phyloP scores from a whole-genome alignment of 2,888 invertebrate genomes.

The Vanessa cardui region DNA sequence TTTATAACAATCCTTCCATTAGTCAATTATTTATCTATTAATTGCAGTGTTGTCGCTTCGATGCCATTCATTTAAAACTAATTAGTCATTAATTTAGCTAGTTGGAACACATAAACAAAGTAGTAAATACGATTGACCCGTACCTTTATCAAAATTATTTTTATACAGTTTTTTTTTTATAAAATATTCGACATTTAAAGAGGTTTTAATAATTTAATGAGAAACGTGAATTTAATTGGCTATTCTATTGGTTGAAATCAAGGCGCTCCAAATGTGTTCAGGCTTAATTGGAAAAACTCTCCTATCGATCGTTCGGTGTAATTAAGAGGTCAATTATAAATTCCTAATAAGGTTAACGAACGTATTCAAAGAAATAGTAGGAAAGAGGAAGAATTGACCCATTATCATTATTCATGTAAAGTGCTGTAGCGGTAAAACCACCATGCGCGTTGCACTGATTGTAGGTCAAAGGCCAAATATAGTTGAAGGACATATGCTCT shows the following conservation, averaged over 20 bases:
- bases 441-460: constrained; percentile 13
- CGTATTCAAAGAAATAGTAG: not conserved
- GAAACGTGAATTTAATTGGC: too few relatives aligned
- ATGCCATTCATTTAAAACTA: not conserved
- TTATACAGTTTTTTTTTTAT: too few relatives aligned
- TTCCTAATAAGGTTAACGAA: constrained; percentile 14
- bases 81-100: not conserved
- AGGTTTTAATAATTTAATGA: too few relatives aligned
- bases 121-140: not conserved
- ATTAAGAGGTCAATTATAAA: constrained; percentile 24
- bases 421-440: constrained; percentile 21
- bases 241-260: constrained; percentile 3
- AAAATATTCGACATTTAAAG: too few relatives aligned
- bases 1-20: too few relatives aligned
- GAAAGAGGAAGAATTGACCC: constrained; percentile 1
- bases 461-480: constrained; percentile 23
- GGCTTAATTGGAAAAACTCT: constrained; percentile 6
- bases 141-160: not conserved
- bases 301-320: constrained; percentile 8
- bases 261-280: constrained; percentile 2
- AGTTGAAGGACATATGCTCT: constrained; percentile 19
- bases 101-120: not conserved
- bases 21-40: too few relatives aligned
- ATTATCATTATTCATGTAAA: constrained; percentile 6
- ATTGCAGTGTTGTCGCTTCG: not conserved